These are phyloP conservation scores for Lasioglossum baleicum DNA, from an alignment of 1,140 invertebrate species.

Conservation along the genomic window DNA sequence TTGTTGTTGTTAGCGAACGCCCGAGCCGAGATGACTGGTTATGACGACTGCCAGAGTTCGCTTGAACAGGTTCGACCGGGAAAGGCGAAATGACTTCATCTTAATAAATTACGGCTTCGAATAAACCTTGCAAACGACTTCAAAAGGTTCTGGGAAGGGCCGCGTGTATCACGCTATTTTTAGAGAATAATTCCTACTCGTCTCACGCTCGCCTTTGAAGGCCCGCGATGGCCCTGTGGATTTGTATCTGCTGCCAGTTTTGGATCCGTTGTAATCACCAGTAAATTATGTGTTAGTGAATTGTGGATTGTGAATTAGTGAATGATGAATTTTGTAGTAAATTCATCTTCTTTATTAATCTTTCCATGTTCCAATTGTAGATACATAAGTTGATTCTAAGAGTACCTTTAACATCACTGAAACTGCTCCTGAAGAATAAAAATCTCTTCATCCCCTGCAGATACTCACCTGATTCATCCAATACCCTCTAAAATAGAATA, in stretches of 20 bases:
- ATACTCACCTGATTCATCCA: no score
- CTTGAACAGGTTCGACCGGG: conserved; percentile 50
- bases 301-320: no score
- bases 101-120: conserved; percentile 75
- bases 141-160: conserved; percentile 76
- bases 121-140: conserved; percentile 70
- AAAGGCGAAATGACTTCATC: conserved; percentile 72
- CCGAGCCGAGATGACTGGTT: conserved; percentile 59
- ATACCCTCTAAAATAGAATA: no score
- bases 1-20: not conserved
- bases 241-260: not conserved
- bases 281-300: no score
- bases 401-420: no score
- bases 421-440: no score
- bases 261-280: not conserved
- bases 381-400: no score
- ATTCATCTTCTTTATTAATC: no score
- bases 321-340: no score
- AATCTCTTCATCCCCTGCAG: no score
- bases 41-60: conserved; percentile 72
- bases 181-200: conserved; percentile 73
- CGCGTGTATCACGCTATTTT: conserved; percentile 69
- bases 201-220: conserved; percentile 26
- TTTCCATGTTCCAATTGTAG: no score
- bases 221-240: not conserved